Evolutionary conservation across 2,113 vertebrate genomes (phyloP).

Genomic region (Meriones unguiculatus): DNA sequence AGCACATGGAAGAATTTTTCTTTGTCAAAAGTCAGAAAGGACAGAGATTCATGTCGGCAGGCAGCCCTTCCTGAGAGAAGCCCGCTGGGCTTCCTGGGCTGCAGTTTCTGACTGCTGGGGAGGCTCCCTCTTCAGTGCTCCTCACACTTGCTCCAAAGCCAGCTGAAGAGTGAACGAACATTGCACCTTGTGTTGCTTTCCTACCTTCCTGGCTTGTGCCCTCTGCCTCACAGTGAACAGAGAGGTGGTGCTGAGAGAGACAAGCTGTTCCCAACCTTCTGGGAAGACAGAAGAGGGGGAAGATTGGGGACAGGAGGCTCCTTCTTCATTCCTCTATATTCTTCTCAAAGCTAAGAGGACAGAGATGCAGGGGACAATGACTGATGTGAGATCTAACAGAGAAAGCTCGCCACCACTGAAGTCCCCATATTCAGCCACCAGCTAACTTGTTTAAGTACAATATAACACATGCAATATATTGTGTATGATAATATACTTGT

Average conservation of each 20-base stretch:
- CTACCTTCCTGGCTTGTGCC: neutral
- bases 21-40: neutral
- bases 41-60: accelerated
- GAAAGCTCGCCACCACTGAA: neutral
- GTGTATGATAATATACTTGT: neutral
- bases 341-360: neutral
- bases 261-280: neutral
- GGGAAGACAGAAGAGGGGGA: neutral
- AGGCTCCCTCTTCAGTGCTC: too few species aligned
- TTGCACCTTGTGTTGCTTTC: neutral
- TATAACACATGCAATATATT: neutral
- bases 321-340: neutral
- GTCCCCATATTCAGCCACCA: neutral
- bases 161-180: neutral
- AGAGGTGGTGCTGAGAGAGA: too few species aligned
- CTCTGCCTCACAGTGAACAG: neutral
- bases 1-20: neutral
- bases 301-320: neutral
- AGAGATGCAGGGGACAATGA: neutral
- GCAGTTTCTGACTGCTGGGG: accelerated
- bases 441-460: neutral
- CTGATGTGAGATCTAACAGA: neutral
- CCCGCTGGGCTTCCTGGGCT: neutral
- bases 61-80: neutral
- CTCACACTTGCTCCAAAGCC: neutral